Conservation (phyloP, 2,113 vertebrate genomes). For the Chrysemys picta region DNA sequence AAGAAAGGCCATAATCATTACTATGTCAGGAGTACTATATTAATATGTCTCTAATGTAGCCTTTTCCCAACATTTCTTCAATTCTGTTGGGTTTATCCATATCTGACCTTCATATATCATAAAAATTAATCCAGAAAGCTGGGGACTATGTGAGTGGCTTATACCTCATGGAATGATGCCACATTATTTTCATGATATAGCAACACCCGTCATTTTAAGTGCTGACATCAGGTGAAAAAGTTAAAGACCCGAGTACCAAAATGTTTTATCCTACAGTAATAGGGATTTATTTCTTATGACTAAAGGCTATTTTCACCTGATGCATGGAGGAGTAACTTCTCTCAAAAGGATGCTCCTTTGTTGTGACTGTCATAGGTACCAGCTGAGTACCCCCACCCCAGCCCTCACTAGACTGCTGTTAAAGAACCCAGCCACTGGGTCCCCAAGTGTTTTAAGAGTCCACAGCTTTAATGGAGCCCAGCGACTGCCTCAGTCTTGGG, state of each 20-base stretch:
- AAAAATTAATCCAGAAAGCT: constrained; percentile 44
- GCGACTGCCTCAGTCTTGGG: background rate
- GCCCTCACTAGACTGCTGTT: background rate
- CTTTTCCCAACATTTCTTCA: constrained; percentile 58
- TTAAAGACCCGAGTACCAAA: background rate
- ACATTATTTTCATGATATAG: constrained; percentile 43
- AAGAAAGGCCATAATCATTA: constrained; percentile 41
- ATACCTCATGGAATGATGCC: constrained; percentile 59
- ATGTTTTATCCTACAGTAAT: too few species aligned
- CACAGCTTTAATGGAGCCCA: background rate
- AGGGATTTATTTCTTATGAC: too few species aligned
- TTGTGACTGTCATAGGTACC: background rate
- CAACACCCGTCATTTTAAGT: constrained; percentile 2
- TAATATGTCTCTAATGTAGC: constrained; percentile 65
- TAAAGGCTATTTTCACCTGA: background rate
- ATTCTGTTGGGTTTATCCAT: constrained; percentile 55
- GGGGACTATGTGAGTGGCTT: constrained; percentile 58
- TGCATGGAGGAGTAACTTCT: background rate
- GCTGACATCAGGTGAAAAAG: background rate
- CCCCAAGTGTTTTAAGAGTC: background rate
- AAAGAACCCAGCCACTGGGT: background rate
- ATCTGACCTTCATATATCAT: constrained; percentile 60
- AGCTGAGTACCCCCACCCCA: background rate
- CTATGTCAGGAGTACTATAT: constrained; percentile 23
- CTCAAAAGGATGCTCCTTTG: background rate